A percentile compares a stretch with the other conserved stretches of the same genome.
These are phyloP conservation scores for Microplitis mediator DNA, from an alignment of 1,140 invertebrate species.

Conservation along the genomic window DNA sequence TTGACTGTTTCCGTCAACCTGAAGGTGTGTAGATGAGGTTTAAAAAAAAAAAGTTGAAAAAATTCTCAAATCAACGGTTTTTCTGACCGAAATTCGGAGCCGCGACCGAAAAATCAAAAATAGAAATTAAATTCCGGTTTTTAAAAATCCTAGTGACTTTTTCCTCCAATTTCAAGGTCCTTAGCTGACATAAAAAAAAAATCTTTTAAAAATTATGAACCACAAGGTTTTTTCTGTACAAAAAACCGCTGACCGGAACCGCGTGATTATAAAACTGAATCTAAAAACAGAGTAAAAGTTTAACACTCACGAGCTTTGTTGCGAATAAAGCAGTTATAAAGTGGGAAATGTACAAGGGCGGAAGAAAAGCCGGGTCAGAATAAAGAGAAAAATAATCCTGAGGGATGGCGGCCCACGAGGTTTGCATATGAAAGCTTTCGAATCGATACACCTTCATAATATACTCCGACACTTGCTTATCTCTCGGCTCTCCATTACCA, in stretches of 20 bases:
- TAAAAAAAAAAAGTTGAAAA: too few relatives aligned
- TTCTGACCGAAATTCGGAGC: too few relatives aligned
- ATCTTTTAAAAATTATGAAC: not conserved
- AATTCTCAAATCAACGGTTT: too few relatives aligned
- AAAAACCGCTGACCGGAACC: not conserved
- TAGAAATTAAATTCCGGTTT: too few relatives aligned
- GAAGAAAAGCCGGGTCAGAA: conserved; percentile 13
- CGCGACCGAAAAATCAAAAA: too few relatives aligned
- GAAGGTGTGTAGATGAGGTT: too few relatives aligned
- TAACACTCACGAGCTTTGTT: not conserved
- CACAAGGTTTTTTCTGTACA: too few relatives aligned
- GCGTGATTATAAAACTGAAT: too few relatives aligned
- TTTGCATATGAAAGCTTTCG: conserved; percentile 62
- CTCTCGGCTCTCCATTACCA: conserved; percentile 33
- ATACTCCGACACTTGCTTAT: conserved; percentile 58
- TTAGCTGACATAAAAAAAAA: not conserved
- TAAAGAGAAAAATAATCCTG: conserved; percentile 56
- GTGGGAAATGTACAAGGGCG: not conserved
- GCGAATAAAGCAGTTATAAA: conserved; percentile 7
- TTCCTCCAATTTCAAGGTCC: too few relatives aligned
- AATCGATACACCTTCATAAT: conserved; percentile 63
- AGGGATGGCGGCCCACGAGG: conserved; percentile 56
- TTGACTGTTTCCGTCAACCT: too few relatives aligned
- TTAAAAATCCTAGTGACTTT: too few relatives aligned
- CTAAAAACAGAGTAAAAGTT: too few relatives aligned